These are phyloP conservation scores for Eudyptes chrysolophus DNA, from an alignment of 2,113 vertebrate species.

Conservation along the genomic window DNA sequence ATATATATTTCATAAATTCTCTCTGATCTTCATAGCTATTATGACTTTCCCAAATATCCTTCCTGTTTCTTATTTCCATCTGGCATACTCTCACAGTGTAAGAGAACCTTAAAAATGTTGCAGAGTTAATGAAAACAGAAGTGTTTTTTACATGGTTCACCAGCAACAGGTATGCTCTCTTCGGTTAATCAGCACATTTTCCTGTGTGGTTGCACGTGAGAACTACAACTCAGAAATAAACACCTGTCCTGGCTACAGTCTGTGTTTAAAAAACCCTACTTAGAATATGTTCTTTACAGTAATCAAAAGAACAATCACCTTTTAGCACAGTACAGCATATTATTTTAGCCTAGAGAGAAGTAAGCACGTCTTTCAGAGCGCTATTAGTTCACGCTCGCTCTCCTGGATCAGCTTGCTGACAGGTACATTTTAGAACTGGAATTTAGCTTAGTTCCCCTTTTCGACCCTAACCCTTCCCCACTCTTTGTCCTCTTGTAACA, in stretches of 20 bases:
- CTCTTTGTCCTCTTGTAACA: not conserved
- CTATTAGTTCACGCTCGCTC: not conserved
- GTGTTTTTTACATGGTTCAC: not conserved
- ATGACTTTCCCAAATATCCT: not conserved
- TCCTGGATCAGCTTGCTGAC: not conserved
- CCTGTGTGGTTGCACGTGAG: not conserved
- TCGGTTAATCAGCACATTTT: not conserved
- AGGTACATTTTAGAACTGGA: not conserved
- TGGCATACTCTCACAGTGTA: not conserved
- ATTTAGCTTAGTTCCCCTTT: not conserved
- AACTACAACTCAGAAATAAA: not conserved
- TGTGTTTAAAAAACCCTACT: not conserved
- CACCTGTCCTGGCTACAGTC: not conserved
- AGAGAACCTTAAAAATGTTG: not conserved
- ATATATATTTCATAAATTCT: conserved; percentile 53
- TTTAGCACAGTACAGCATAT: not conserved
- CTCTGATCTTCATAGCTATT: not conserved
- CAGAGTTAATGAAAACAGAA: not conserved
- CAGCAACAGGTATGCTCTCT: not conserved
- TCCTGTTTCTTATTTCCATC: conserved; percentile 1
- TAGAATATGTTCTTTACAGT: not conserved
- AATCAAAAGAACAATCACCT: not conserved
- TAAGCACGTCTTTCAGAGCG: fast-evolving
- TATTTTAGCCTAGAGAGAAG: not conserved
- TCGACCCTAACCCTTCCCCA: not conserved